These are phyloP conservation scores for Diplazon laetatorius DNA, from an alignment of 2,888 invertebrate genomes.

Conservation along the genomic window DNA sequence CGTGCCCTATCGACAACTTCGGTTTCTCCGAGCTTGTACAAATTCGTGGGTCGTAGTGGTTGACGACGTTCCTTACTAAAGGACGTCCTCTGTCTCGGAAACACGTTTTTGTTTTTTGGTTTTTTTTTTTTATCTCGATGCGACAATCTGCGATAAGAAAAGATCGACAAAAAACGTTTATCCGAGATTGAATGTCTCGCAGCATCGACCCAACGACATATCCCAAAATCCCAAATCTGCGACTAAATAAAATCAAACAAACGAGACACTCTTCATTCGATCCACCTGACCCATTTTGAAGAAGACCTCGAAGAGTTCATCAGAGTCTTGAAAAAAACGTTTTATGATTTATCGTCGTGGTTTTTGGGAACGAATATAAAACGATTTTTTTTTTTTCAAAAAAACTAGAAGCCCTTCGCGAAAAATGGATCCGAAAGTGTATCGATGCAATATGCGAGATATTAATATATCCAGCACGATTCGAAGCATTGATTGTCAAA, in stretches of 20 bases:
- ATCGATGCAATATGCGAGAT: constrained; percentile 42
- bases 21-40: neutral
- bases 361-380: constrained; percentile 3
- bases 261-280: too few relatives aligned
- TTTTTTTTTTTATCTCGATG: constrained; percentile 21
- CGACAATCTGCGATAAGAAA: constrained; percentile 22
- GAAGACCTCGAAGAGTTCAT: too few relatives aligned
- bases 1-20: neutral
- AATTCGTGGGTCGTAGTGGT: constrained; percentile 8
- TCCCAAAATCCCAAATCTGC: too few relatives aligned
- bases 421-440: constrained; percentile 5
- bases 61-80: constrained; percentile 1
- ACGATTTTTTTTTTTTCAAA: too few relatives aligned
- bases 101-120: too few relatives aligned
- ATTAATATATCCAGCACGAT: constrained; percentile 21
- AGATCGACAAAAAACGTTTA: constrained; percentile 5
- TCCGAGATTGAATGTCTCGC: constrained; percentile 19
- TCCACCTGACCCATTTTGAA: too few relatives aligned
- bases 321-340: neutral
- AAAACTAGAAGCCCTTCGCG: neutral
- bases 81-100: neutral
- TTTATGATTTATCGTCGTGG: neutral
- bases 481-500: neutral
- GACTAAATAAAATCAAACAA: too few relatives aligned
- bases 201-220: neutral